phyloP scores from a whole-genome alignment of 2,113 vertebrate species.

The Halichoeres trimaculatus region DNA sequence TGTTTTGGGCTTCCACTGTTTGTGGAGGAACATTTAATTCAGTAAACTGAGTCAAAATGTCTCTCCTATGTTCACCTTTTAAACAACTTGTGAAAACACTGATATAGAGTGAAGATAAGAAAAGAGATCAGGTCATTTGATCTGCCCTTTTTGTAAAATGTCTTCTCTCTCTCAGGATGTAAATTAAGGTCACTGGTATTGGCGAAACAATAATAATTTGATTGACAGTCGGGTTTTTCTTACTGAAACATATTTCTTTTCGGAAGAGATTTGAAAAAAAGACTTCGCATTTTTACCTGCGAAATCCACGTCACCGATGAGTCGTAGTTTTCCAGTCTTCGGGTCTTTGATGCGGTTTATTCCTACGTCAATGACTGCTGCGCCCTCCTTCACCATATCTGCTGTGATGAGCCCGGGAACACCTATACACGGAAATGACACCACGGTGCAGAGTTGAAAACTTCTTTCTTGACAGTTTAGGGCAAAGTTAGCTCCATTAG shows the following conservation, averaged over 20 bases:
- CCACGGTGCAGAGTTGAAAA: neutral
- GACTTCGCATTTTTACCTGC: constrained; percentile 84
- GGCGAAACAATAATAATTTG: too few species aligned
- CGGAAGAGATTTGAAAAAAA: neutral
- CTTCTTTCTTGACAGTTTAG: neutral
- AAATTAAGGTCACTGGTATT: neutral
- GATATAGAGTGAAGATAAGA: neutral
- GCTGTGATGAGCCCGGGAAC: constrained; percentile 90
- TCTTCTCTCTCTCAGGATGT: neutral
- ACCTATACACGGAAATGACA: constrained; percentile 74
- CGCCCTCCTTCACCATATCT: constrained; percentile 94
- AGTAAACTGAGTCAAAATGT: neutral
- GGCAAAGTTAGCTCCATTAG: neutral
- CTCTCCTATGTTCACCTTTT: too few species aligned
- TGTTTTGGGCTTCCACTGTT: too few species aligned
- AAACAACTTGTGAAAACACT: neutral
- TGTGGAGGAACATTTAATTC: neutral
- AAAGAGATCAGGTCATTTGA: neutral
- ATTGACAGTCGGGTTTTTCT: neutral
- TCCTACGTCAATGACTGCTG: constrained; percentile 92
- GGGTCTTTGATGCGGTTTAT: constrained; percentile 90
- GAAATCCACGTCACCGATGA: constrained; percentile 95
- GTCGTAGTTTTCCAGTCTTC: constrained; percentile 85
- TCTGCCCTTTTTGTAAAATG: neutral
- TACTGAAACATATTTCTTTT: neutral